These are phyloP conservation scores for Daubentonia madagascariensis DNA, from an alignment of 2,113 vertebrate species.

Conservation along the genomic window DNA sequence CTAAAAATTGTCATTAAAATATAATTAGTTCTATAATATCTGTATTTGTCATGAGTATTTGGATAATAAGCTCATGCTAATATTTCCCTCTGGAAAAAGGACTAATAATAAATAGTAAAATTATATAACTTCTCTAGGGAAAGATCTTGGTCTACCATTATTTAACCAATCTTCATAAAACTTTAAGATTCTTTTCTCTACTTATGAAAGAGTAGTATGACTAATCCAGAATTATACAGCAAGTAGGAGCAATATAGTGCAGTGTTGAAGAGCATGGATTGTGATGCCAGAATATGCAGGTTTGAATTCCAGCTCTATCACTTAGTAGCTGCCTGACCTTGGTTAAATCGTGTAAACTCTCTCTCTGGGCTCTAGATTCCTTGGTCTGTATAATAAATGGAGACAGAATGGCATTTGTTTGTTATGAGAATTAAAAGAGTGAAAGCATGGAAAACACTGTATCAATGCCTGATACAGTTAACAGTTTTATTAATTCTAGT, in stretches of 20 bases:
- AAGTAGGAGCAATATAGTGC: neutral
- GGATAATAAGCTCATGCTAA: neutral
- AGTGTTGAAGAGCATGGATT: neutral
- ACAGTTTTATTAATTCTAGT: neutral
- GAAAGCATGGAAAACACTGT: neutral
- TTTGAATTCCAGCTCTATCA: neutral
- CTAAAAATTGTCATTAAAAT: neutral
- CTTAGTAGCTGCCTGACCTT: neutral
- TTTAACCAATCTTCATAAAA: neutral
- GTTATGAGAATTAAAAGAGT: neutral
- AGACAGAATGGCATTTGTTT: slow-evolving; percentile 1
- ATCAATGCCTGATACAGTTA: neutral
- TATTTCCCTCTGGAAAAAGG: neutral
- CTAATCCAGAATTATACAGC: neutral
- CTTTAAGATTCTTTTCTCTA: neutral
- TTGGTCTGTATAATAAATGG: neutral
- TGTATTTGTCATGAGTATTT: neutral
- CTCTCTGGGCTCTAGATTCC: neutral
- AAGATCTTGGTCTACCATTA: neutral
- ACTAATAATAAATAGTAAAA: neutral
- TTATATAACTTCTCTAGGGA: neutral
- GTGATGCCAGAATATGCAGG: neutral
- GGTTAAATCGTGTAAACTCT: neutral
- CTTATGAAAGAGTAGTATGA: neutral
- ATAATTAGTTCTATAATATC: neutral